Evolutionary conservation across 2,888 invertebrate species (phyloP).

Genomic region (Atherix ibis): DNA sequence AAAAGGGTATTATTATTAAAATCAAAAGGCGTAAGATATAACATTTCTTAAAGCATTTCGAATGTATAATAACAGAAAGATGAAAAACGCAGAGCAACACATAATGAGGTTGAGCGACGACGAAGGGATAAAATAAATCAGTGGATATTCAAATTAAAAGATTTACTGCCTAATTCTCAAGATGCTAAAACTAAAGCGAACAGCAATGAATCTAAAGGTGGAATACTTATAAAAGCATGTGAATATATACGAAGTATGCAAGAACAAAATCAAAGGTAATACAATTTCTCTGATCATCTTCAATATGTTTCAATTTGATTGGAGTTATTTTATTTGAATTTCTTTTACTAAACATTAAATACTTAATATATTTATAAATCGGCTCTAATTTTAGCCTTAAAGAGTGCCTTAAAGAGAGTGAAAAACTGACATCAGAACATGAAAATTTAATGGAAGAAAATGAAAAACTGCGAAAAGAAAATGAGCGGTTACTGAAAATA

Average conservation of each 20-base stretch:
- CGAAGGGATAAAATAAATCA: slow-evolving; percentile 91
- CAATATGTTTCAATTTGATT: neutral
- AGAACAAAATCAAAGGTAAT: slow-evolving; percentile 51
- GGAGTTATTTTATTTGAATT: too few species aligned
- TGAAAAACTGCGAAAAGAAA: slow-evolving; percentile 21
- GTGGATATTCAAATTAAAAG: slow-evolving; percentile 87
- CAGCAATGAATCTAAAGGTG: slow-evolving; percentile 69
- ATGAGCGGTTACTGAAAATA: slow-evolving; percentile 8
- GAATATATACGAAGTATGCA: slow-evolving; percentile 82
- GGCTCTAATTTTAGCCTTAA: slow-evolving; percentile 18
- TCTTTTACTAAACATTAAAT: too few species aligned
- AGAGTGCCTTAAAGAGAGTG: slow-evolving; percentile 20
- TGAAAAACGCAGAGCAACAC: slow-evolving; percentile 77
- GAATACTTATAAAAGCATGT: slow-evolving; percentile 87
- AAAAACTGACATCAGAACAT: slow-evolving; percentile 7
- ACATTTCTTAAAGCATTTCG: too few species aligned
- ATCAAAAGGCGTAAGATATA: too few species aligned
- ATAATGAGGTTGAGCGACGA: slow-evolving; percentile 89
- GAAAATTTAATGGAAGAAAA: slow-evolving; percentile 16
- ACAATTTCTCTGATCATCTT: neutral
- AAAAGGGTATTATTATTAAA: too few species aligned
- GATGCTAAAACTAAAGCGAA: neutral
- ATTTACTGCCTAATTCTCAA: slow-evolving; percentile 63
- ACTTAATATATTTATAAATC: neutral
- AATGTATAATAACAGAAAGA: too few species aligned